These are phyloP conservation scores for Cynopterus sphinx DNA, from an alignment of 2,797 vertebrate species.

Conservation along the genomic window DNA sequence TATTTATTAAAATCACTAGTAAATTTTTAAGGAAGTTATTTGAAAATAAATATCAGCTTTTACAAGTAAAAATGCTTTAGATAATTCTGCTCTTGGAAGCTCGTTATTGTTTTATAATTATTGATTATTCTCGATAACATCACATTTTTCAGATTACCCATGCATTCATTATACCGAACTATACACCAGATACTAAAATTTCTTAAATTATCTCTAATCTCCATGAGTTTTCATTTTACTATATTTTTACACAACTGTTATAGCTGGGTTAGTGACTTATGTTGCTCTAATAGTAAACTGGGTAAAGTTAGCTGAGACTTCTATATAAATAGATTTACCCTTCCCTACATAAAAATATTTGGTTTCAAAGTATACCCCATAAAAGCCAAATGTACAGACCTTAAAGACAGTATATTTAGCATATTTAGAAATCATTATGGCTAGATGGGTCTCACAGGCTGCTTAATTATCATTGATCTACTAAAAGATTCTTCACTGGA, in stretches of 20 bases:
- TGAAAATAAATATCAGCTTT: not conserved
- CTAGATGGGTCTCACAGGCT: not conserved
- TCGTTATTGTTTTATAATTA: not conserved
- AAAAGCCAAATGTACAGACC: not conserved
- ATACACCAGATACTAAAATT: not conserved
- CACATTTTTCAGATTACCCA: not conserved
- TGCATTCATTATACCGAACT: not conserved
- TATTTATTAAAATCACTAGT: not conserved
- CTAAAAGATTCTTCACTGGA: not conserved
- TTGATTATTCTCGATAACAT: not conserved
- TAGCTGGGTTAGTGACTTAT: not conserved
- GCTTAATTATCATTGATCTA: not conserved
- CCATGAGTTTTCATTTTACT: not conserved
- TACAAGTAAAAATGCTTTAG: not conserved
- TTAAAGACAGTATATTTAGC: not conserved
- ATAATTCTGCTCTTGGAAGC: not conserved
- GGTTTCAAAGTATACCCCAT: not conserved
- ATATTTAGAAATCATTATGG: not conserved
- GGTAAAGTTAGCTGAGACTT: not conserved
- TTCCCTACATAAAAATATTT: not conserved
- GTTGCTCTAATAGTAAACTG: not conserved
- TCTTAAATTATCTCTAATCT: not conserved
- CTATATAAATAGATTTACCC: not conserved
- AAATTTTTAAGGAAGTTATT: not conserved
- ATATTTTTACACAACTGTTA: not conserved